Conservation (phyloP, 2,113 vertebrate genomes). For the Entosphenus tridentatus region DNA sequence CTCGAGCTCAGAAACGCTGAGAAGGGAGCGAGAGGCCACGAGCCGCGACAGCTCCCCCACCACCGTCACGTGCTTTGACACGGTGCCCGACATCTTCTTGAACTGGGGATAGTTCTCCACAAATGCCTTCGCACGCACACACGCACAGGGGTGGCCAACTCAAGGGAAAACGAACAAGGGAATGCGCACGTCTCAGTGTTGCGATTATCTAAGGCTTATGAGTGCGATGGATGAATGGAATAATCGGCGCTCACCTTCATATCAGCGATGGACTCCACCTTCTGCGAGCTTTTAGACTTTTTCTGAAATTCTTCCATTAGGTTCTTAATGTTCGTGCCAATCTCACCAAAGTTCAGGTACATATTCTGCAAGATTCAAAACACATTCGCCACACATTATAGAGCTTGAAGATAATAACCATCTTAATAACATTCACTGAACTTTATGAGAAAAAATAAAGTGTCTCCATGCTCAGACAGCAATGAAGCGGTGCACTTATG, state of each 20-base stretch:
- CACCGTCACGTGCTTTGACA: conserved; percentile 85
- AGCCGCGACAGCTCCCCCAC: conserved; percentile 72
- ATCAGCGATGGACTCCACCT: conserved; percentile 70
- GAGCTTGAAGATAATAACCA: no score
- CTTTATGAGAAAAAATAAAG: no score
- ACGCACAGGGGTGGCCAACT: no score
- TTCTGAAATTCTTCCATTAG: conserved; percentile 96
- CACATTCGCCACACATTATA: no score
- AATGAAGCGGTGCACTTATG: no score
- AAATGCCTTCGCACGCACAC: conserved; percentile 35
- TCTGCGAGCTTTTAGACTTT: conserved; percentile 79
- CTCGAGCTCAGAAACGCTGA: conserved; percentile 77
- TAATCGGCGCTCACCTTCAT: conserved; percentile 43
- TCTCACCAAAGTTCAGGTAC: conserved; percentile 91
- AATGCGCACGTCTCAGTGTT: no score
- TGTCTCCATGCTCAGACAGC: no score
- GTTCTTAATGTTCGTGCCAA: conserved; percentile 89
- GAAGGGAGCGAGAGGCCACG: conserved; percentile 37
- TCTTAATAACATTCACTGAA: no score
- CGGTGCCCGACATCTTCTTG: conserved; percentile 90
- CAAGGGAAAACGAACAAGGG: no score
- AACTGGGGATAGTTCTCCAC: conserved; percentile 96
- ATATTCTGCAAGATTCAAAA: conserved; percentile 35
- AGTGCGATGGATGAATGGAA: not conserved
- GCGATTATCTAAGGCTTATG: not conserved